Evolutionary conservation across 2,797 vertebrate genomes (phyloP).

Genomic region (Ficedula albicollis): DNA sequence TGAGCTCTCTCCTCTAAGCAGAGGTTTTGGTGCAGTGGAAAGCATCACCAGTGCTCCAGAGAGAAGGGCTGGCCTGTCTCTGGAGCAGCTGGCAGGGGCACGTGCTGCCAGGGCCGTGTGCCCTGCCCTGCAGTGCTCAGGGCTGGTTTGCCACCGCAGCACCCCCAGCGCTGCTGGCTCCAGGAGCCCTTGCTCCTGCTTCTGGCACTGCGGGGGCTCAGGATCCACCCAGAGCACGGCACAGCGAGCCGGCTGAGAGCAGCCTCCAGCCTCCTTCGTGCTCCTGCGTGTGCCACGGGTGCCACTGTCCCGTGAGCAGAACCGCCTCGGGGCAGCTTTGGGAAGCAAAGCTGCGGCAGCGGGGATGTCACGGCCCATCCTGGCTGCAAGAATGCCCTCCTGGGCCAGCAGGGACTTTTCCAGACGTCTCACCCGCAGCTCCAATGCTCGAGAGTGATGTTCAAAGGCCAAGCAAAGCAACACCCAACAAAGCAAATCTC

Average conservation of each 20-base stretch:
- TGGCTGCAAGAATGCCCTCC: fast-evolving
- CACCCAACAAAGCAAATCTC: background rate
- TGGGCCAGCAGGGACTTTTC: background rate
- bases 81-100: background rate
- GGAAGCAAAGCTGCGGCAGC: background rate
- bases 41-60: background rate
- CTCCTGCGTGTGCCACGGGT: fast-evolving
- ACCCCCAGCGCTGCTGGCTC: background rate
- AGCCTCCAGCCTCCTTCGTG: background rate
- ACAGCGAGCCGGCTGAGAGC: fast-evolving
- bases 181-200: fast-evolving
- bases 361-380: background rate
- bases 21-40: background rate
- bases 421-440: background rate
- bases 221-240: background rate
- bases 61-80: background rate
- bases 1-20: background rate
- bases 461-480: background rate
- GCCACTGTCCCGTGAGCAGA: background rate
- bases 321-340: fast-evolving
- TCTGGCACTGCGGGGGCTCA: background rate
- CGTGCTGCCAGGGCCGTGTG: background rate
- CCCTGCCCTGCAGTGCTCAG: background rate
- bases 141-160: fast-evolving
- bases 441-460: fast-evolving